Conservation (phyloP, 2,797 vertebrate species). For the Mastacembelus armatus region DNA sequence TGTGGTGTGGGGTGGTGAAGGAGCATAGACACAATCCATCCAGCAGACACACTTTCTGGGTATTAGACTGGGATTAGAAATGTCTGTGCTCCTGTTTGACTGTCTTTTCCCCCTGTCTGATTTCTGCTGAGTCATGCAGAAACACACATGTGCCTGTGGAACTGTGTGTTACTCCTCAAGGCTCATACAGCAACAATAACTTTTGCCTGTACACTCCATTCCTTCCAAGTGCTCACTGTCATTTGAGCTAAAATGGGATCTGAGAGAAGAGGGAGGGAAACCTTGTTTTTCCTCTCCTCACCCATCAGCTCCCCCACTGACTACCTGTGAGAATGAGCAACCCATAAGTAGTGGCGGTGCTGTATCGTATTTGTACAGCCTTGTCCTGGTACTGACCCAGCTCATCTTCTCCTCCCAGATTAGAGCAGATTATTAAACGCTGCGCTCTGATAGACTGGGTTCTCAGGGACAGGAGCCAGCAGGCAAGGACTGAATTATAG, state of each 20-base stretch:
- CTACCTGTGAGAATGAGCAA: slow-evolving; percentile 7
- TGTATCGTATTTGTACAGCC: slow-evolving; percentile 20
- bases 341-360: slow-evolving; percentile 16
- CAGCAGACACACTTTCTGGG: slow-evolving; percentile 70
- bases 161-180: slow-evolving; percentile 22
- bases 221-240: slow-evolving; percentile 7
- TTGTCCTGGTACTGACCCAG: slow-evolving; percentile 62
- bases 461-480: slow-evolving; percentile 39
- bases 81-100: slow-evolving; percentile 43
- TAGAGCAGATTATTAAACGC: slow-evolving; percentile 79
- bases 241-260: too few relatives aligned
- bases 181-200: slow-evolving; percentile 30
- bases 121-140: slow-evolving; percentile 66
- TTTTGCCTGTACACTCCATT: slow-evolving; percentile 24
- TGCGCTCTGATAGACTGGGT: slow-evolving; percentile 58
- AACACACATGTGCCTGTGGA: slow-evolving; percentile 28
- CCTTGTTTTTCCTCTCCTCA: not conserved
- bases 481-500: slow-evolving; percentile 33
- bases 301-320: not conserved
- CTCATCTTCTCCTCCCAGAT: slow-evolving; percentile 69
- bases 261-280: slow-evolving; percentile 2
- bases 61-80: slow-evolving; percentile 44
- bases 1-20: slow-evolving; percentile 53
- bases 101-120: slow-evolving; percentile 38
- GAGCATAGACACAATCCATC: slow-evolving; percentile 57